Conservation (phyloP, 2,113 vertebrate genomes). For the Sinocyclocheilus grahami region DNA sequence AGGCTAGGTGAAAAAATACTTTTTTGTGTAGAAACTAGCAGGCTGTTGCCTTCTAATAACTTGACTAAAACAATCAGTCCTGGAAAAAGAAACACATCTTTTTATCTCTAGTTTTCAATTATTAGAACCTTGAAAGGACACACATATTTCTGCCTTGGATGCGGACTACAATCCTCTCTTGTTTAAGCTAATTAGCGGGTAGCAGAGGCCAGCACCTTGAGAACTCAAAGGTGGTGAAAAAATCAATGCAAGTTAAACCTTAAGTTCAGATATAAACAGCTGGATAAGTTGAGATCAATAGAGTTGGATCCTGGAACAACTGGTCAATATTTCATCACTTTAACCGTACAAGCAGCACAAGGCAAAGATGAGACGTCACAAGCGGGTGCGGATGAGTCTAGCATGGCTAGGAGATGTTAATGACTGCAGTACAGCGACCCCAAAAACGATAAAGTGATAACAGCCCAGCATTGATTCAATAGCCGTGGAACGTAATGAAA, state of each 20-base stretch:
- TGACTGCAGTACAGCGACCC: constrained; percentile 59
- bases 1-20: not conserved
- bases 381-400: constrained; percentile 60
- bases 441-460: constrained; percentile 71
- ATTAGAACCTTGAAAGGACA: not conserved
- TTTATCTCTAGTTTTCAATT: not conserved
- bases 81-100: not conserved
- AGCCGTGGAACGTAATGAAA: constrained; percentile 60
- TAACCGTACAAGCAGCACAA: constrained; percentile 37
- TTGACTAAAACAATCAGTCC: not conserved
- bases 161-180: constrained; percentile 6
- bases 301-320: constrained; percentile 70
- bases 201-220: constrained; percentile 74
- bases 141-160: not conserved
- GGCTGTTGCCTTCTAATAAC: not conserved
- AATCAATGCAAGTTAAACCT: constrained; percentile 81
- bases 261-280: constrained; percentile 82
- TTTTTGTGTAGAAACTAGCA: not conserved
- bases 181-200: constrained; percentile 75
- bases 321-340: constrained; percentile 80
- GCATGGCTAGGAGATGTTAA: constrained; percentile 55
- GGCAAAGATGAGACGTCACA: constrained; percentile 39
- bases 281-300: constrained; percentile 83
- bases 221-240: constrained; percentile 68
- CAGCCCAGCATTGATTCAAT: constrained; percentile 64